A percentile compares a stretch with the other conserved stretches of the same genome.
These are phyloP conservation scores for Zaprionus ornatus DNA, from an alignment of 1,140 invertebrate species.

Conservation along the genomic window DNA sequence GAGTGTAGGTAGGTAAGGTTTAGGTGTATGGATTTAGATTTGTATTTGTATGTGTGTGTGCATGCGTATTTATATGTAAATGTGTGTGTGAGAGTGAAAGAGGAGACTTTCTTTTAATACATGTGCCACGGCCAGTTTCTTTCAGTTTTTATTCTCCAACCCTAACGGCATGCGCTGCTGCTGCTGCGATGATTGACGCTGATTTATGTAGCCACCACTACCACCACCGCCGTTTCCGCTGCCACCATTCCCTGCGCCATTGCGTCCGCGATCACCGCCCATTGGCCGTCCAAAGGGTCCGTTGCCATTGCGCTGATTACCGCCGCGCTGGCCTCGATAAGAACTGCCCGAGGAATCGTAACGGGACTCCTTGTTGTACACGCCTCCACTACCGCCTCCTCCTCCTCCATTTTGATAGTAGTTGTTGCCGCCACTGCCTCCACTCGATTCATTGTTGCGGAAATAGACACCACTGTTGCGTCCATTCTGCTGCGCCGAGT, in stretches of 20 bases:
- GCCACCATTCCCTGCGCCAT: conserved; percentile 31
- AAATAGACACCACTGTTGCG: conserved; percentile 75
- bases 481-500: conserved; percentile 64
- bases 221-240: conserved; percentile 44
- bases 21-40: neutral
- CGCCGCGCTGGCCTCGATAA: conserved; percentile 69
- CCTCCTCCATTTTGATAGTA: conserved; percentile 61
- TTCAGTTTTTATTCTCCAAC: conserved; percentile 79
- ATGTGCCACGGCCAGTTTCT: conserved; percentile 42
- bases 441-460: conserved; percentile 78
- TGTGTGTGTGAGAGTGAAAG: conserved; percentile 43
- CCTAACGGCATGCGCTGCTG: conserved; percentile 73
- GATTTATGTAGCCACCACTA: conserved; percentile 68
- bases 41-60: conserved; percentile 7
- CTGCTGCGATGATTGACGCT: conserved; percentile 69
- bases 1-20: conserved; percentile 13
- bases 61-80: conserved; percentile 27
- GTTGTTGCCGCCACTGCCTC: conserved; percentile 19
- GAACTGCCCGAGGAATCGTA: conserved; percentile 66
- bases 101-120: conserved; percentile 67
- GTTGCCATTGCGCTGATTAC: conserved; percentile 67
- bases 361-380: conserved; percentile 73
- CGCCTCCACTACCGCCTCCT: conserved; percentile 42
- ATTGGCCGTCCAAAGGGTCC: conserved; percentile 66
- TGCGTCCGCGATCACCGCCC: conserved; percentile 63